These are phyloP conservation scores for Cepaea nemoralis DNA, from an alignment of 1,140 invertebrate genomes.

Conservation along the genomic window DNA sequence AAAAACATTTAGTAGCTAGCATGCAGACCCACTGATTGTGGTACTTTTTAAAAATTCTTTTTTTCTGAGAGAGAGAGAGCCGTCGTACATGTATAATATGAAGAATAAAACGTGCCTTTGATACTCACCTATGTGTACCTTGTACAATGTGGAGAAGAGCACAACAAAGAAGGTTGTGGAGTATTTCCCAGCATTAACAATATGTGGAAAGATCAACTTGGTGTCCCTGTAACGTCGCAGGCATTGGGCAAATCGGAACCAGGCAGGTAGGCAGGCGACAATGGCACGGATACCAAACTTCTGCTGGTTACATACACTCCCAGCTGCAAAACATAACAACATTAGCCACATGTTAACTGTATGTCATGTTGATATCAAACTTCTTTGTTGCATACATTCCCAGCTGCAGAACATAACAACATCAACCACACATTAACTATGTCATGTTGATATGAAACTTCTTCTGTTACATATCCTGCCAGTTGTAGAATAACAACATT, in stretches of 20 bases:
- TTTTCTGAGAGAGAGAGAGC: no score
- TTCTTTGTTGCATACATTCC: constrained; percentile 58
- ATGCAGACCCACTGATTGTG: no score
- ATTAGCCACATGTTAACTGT: no score
- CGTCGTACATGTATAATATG: no score
- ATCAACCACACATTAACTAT: no score
- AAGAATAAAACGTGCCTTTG: no score
- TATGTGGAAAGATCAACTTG: constrained; percentile 90
- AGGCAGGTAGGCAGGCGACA: constrained; percentile 89
- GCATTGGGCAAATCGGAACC: constrained; percentile 98
- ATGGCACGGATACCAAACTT: constrained; percentile 78
- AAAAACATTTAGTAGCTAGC: no score
- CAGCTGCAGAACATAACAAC: constrained; percentile 47
- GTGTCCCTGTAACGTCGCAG: constrained; percentile 87
- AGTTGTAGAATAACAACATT: constrained; percentile 51
- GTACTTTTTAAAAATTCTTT: no score
- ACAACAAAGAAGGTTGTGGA: constrained; percentile 97
- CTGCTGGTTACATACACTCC: constrained; percentile 57
- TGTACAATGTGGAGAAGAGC: constrained; percentile 84
- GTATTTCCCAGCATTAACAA: constrained; percentile 97
- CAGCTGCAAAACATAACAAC: constrained; percentile 46
- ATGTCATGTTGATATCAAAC: no score
- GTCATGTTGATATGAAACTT: no score
- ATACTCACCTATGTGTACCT: constrained; percentile 78
- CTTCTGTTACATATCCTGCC: constrained; percentile 58